These are phyloP conservation scores for Carassius carassius DNA, from an alignment of 2,113 vertebrate species.

Conservation along the genomic window DNA sequence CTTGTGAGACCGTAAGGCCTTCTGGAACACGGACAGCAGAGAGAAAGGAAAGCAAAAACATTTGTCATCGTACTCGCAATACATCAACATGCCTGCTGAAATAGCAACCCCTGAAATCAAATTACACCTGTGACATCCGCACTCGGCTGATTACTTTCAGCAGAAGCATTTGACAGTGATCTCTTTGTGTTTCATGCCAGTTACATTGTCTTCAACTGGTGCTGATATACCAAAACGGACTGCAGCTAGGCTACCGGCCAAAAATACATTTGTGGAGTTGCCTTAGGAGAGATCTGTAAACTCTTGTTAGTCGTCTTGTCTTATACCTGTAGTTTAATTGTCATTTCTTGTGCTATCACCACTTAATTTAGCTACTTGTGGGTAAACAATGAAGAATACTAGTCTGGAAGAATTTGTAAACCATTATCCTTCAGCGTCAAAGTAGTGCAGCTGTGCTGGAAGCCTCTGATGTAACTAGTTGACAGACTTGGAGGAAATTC, in stretches of 20 bases:
- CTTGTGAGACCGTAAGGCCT: conserved; percentile 46
- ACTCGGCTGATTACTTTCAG: background rate
- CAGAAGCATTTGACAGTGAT: conserved; percentile 47
- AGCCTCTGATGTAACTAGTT: conserved; percentile 22
- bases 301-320: conserved; percentile 42
- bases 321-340: conserved; percentile 64
- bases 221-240: conserved; percentile 47
- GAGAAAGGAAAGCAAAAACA: conserved; percentile 52
- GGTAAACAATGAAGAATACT: conserved; percentile 54
- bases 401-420: conserved; percentile 68
- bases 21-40: conserved; percentile 41
- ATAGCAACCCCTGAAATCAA: conserved; percentile 45
- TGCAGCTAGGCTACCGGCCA: conserved; percentile 60
- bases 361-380: conserved; percentile 65
- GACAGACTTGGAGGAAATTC: conserved; percentile 54
- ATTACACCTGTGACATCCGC: background rate
- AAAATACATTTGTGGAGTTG: conserved; percentile 25
- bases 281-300: conserved; percentile 42
- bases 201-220: conserved; percentile 61
- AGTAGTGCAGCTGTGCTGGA: conserved; percentile 13
- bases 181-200: conserved; percentile 51
- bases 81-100: conserved; percentile 30
- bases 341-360: conserved; percentile 55
- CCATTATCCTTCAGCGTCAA: conserved; percentile 60
- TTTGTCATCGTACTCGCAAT: conserved; percentile 57